Percentiles rank a stretch among this genome's conserved stretches.
phyloP scores from a whole-genome alignment of 2,797 vertebrate species.

The Botia almorhae region DNA sequence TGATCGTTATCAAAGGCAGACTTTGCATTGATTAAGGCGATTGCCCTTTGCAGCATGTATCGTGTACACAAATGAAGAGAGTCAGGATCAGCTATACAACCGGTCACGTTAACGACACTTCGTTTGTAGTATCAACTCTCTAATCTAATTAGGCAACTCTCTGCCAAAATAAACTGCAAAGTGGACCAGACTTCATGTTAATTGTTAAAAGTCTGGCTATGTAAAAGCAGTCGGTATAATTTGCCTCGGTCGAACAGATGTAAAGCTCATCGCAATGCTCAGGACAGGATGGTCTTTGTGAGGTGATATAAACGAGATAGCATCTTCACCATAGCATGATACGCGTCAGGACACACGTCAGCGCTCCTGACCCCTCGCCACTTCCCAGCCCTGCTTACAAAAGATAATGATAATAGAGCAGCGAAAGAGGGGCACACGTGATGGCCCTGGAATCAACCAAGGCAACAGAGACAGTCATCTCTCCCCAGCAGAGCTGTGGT shows the following conservation, averaged over 20 bases:
- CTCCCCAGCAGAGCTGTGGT: background rate
- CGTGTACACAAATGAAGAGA: too few species aligned
- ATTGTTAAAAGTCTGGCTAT: background rate
- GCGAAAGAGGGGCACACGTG: slow-evolving; percentile 18
- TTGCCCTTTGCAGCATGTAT: too few species aligned
- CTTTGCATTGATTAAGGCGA: too few species aligned
- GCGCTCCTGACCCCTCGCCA: slow-evolving; percentile 39
- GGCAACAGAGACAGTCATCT: slow-evolving; percentile 30
- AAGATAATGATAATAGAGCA: slow-evolving; percentile 48
- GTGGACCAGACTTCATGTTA: background rate
- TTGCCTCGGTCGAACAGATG: slow-evolving; percentile 19
- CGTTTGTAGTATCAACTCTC: too few species aligned
- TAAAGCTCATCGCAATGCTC: slow-evolving; percentile 11
- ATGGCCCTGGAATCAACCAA: slow-evolving; percentile 23
- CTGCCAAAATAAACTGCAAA: background rate
- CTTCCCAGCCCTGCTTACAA: slow-evolving; percentile 52
- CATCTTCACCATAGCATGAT: slow-evolving; percentile 18
- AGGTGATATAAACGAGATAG: slow-evolving; percentile 32
- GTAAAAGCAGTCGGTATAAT: background rate
- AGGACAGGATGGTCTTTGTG: slow-evolving; percentile 27
- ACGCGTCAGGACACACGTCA: slow-evolving; percentile 34
- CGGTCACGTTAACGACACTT: too few species aligned
- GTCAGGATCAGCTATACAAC: too few species aligned
- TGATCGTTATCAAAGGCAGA: too few species aligned
- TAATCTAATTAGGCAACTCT: background rate